Evolutionary conservation across 2,113 vertebrate species (phyloP).

Genomic region (Tilapia sparmanii): DNA sequence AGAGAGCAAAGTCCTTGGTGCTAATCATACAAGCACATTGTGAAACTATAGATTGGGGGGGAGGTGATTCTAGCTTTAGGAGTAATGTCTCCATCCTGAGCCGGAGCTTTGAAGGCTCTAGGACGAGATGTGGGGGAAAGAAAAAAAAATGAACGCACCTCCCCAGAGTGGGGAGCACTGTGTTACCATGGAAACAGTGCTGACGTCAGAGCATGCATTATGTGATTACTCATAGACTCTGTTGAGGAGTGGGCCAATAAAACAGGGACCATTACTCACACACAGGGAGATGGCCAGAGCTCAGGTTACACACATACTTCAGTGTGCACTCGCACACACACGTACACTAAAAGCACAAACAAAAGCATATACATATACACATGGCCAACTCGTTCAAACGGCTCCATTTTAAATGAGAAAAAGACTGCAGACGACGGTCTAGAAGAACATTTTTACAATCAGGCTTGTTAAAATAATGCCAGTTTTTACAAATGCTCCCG

Average conservation of each 20-base stretch:
- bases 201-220: constrained; percentile 72
- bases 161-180: constrained; percentile 61
- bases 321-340: background rate
- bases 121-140: constrained; percentile 35
- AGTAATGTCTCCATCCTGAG: constrained; percentile 42
- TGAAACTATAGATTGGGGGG: constrained; percentile 21
- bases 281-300: constrained; percentile 48
- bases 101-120: constrained; percentile 30
- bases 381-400: background rate
- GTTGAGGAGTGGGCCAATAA: constrained; percentile 71
- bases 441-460: constrained; percentile 34
- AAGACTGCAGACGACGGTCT: background rate
- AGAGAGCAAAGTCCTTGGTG: background rate
- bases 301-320: constrained; percentile 56
- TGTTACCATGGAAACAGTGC: constrained; percentile 62
- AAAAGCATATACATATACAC: constrained; percentile 8
- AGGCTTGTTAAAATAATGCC: constrained; percentile 21
- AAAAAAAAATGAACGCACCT: constrained; percentile 43
- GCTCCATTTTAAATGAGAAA: constrained; percentile 11
- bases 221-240: constrained; percentile 74
- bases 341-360: background rate
- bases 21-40: background rate
- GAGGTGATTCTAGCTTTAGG: constrained; percentile 28
- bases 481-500: constrained; percentile 28
- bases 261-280: constrained; percentile 72